Conservation (phyloP, 2,888 invertebrate species). For the Alsophila aescularia region DNA sequence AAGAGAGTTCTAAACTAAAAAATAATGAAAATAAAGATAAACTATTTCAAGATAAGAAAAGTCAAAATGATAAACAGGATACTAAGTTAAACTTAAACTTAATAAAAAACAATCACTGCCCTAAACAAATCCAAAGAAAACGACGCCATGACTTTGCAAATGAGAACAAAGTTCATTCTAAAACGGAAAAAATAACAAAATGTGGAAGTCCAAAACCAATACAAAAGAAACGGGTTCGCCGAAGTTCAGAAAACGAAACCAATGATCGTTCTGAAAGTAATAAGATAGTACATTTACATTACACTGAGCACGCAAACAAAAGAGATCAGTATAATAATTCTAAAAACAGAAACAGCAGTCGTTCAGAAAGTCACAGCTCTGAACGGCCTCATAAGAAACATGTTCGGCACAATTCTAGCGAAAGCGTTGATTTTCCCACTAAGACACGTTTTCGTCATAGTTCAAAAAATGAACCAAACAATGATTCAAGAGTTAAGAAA, state of each 20-base stretch:
- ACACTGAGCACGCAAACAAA: not conserved
- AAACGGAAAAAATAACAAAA: not conserved
- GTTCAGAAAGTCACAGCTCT: not conserved
- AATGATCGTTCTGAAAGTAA: not conserved
- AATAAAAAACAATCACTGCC: not conserved
- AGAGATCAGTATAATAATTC: not conserved
- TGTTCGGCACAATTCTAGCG: not conserved
- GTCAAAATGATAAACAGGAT: not conserved
- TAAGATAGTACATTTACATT: not conserved
- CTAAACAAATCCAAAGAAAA: slow-evolving; percentile 1
- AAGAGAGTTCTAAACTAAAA: not conserved
- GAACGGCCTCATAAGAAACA: slow-evolving; percentile 2
- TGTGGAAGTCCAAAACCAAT: not conserved
- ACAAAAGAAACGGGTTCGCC: not conserved
- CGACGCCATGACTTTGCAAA: not conserved
- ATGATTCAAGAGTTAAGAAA: not conserved
- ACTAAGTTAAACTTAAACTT: not conserved
- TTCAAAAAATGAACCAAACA: slow-evolving; percentile 3
- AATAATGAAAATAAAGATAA: not conserved
- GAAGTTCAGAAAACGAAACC: not conserved
- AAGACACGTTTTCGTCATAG: slow-evolving; percentile 17
- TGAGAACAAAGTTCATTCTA: not conserved
- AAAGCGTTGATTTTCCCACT: not conserved
- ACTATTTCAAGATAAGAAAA: not conserved
- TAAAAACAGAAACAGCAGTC: not conserved